Base-by-base conservation (phyloP, 2,113 vertebrate species). In the Sturnira hondurensis region DNA sequence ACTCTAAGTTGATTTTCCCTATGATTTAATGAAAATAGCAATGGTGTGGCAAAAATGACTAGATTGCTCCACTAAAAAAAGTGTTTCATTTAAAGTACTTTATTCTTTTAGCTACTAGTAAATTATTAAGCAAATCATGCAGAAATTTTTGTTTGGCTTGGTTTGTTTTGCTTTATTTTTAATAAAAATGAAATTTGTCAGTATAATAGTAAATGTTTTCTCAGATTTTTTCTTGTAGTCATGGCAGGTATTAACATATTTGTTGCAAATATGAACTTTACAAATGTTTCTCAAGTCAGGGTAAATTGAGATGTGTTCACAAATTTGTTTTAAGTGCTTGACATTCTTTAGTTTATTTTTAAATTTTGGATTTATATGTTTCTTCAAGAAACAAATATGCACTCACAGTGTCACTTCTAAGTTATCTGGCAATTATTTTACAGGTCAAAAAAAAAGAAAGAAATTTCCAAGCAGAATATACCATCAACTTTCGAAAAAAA, bases 391-490 rank as follows among this genome's bases (percentile, higher is more conserved):
- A 85, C 82, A 96, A 93, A 89, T 91, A 82, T 86, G 91, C 92
- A 73, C 68, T 94, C 91, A 26, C 96, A 92, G 87, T 97, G 92
- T 97, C 94, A 95, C 95, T 97, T 97, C 94, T 93, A 86, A 97
- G 86, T 95, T 98, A 78, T 97, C 82, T 96, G 97, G 89, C 92
- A 95, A 97, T 97, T 97, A 96, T 96, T 98, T 96, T 94, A 96
- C 91, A 85, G 93, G 67, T 95, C 4, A 45, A 45, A 45, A 45
- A 45, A 45, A 45, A 45, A 45, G 8, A 94, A 97, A 98, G 24
- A 80, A 50, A 83, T 83, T 98, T 98, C 97, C 97, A 98, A 98
- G 96, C 97, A 96, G 76, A 65, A 50, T 96, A 94, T 96, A 97
- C 76, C 87, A 63, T 92, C 81, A 89, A 96, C 82, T 87, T 93